These are phyloP conservation scores for Dyspetes luteomarginatus DNA, from an alignment of 2,888 invertebrate species.

Conservation along the genomic window DNA sequence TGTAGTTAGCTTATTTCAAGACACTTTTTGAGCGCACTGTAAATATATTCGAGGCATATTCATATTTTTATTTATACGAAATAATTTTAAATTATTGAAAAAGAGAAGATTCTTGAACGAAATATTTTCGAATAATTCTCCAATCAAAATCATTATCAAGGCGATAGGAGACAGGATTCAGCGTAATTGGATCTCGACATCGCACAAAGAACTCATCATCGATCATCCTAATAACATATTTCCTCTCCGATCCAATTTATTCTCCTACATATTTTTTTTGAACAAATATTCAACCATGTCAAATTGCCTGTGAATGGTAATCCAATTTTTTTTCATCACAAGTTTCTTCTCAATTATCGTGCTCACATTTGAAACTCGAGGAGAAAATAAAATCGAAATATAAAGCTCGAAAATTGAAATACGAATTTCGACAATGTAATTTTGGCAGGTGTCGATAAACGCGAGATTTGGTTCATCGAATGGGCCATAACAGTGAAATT, in stretches of 20 bases:
- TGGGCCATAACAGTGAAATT: not conserved
- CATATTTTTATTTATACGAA: too few species aligned
- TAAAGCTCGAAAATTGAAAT: conserved; percentile 34
- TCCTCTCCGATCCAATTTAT: not conserved
- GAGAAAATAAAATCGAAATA: not conserved
- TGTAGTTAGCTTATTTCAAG: too few species aligned
- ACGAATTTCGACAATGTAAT: conserved; percentile 28
- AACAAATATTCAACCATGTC: not conserved
- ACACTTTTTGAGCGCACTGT: too few species aligned
- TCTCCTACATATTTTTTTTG: not conserved
- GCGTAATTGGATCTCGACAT: not conserved
- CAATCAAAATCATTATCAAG: too few species aligned
- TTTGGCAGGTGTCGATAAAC: conserved; percentile 6
- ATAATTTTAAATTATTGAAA: too few species aligned
- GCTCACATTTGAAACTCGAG: conserved; percentile 17
- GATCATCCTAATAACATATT: not conserved
- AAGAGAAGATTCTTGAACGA: too few species aligned
- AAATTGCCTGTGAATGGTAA: conserved; percentile 3
- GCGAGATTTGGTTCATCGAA: not conserved
- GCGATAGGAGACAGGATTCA: too few species aligned
- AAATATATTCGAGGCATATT: too few species aligned
- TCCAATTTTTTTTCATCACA: conserved; percentile 21
- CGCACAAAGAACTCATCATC: not conserved
- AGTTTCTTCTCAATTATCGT: not conserved
- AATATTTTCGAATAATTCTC: too few species aligned